These are phyloP conservation scores for Acropternis orthonyx DNA, from an alignment of 2,797 vertebrate genomes.

Conservation along the genomic window DNA sequence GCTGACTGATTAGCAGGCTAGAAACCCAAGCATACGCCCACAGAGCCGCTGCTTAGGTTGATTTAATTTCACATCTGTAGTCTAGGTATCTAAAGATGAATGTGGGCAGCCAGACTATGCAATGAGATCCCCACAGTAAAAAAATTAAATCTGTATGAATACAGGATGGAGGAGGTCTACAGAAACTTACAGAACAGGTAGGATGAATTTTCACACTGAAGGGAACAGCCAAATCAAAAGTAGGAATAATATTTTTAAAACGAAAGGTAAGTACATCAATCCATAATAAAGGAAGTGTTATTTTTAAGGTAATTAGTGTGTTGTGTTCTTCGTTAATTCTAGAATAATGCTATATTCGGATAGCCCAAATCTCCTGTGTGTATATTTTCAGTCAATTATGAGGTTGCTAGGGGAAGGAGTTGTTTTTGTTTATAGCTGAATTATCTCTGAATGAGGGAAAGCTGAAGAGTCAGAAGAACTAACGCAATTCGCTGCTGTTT, in stretches of 20 bases:
- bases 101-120: neutral
- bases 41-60: neutral
- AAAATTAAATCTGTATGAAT: neutral
- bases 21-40: neutral
- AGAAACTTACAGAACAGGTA: neutral
- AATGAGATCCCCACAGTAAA: neutral
- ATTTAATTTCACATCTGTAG: neutral
- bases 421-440: constrained; percentile 11
- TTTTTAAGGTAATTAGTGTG: neutral
- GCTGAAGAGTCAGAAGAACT: neutral
- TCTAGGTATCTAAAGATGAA: neutral
- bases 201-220: neutral
- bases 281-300: neutral
- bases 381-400: neutral
- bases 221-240: neutral
- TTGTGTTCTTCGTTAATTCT: neutral
- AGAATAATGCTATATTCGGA: neutral
- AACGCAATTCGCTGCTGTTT: neutral
- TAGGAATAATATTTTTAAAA: neutral
- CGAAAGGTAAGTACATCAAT: neutral
- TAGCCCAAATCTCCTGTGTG: neutral
- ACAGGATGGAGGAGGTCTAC: neutral
- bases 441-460: constrained; percentile 4
- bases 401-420: constrained; percentile 15
- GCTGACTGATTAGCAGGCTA: neutral